Evolutionary conservation across 2,113 vertebrate genomes (phyloP), one percentile per base, ranked within the genome.

Genomic region (Trematomus loennbergii): DNA sequence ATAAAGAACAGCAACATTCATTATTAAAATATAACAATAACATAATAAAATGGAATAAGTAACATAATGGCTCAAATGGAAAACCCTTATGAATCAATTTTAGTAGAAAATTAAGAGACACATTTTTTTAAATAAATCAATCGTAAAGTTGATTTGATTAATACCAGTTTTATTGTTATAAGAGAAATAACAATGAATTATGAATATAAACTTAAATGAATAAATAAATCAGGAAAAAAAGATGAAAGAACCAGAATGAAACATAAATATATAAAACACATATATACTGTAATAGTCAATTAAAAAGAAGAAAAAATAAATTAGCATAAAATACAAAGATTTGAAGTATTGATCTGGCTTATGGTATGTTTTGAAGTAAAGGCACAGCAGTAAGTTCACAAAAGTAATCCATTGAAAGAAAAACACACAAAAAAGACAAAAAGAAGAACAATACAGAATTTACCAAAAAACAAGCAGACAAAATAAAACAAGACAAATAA

Each of bases 131-230:
- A 25, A 49, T 22, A 1, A 72, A 72, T 58, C 7, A 73, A 16
- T 5, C 12, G 3, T 54, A 3, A 36, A 72, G 12, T 53, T 22
- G n/a, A 68, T 33, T 64, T 6, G n/a, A 48, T 13, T 22, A 22
- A 40, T 54, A 5, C 53, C n/a, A 80, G 15, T 45, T 85, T 74
- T 72, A 74, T 85, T 79, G 2, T 10, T 61, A 66, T 49, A 50
- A 18, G 7, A 72, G 7, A 22, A 63, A 68, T 22, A 29, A 25
- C 18, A 7, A 63, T 53, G 61, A 66, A 48, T 52, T 46, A 59
- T 3, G 22, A 60, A 52, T 50, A 40, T 48, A 68, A 78, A 73
- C 61, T 22, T 33, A 65, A 63, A 81, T n/a, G 15, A 49, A 4
- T 33, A 17, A 36, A 72, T 25, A 13, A 48, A 63, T 71, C 9